Conservation (phyloP, 2,888 invertebrate genomes). For the Troides oblongomaculatus region DNA sequence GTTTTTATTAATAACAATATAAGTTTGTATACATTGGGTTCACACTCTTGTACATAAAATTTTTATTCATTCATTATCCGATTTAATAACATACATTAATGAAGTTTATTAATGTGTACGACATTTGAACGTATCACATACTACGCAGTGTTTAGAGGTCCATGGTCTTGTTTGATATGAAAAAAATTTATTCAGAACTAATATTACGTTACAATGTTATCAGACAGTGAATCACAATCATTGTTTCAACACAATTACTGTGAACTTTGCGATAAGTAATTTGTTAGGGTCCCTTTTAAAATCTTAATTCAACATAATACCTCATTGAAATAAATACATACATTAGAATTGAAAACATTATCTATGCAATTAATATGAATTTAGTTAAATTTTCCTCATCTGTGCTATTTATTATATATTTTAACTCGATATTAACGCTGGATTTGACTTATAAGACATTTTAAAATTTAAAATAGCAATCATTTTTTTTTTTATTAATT, state of each 20-base stretch:
- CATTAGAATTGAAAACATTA: not conserved
- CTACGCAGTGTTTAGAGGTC: slow-evolving; percentile 13
- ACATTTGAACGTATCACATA: not conserved
- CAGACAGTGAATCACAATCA: slow-evolving; percentile 15
- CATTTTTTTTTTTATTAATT: too few relatives aligned
- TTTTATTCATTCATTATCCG: too few relatives aligned
- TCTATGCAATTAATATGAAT: not conserved
- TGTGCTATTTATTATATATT: not conserved
- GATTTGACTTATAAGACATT: not conserved
- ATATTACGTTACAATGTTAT: slow-evolving; percentile 8
- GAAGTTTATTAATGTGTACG: not conserved
- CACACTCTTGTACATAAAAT: too few relatives aligned
- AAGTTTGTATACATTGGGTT: too few relatives aligned
- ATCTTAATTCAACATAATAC: slow-evolving; percentile 10
- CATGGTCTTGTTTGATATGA: slow-evolving; percentile 15
- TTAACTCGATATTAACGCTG: not conserved
- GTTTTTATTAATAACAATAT: too few relatives aligned
- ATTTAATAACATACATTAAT: not conserved
- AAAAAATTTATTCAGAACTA: slow-evolving; percentile 5
- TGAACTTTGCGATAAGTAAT: slow-evolving; percentile 21
- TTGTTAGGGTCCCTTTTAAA: slow-evolving; percentile 5
- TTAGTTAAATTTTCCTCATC: slow-evolving; percentile 4
- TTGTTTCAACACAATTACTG: slow-evolving; percentile 29
- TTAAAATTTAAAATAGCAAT: too few relatives aligned
- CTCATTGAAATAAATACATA: slow-evolving; percentile 5